phyloP scores from a whole-genome alignment of 2,113 vertebrate species.

The Todiramphus chloris region DNA sequence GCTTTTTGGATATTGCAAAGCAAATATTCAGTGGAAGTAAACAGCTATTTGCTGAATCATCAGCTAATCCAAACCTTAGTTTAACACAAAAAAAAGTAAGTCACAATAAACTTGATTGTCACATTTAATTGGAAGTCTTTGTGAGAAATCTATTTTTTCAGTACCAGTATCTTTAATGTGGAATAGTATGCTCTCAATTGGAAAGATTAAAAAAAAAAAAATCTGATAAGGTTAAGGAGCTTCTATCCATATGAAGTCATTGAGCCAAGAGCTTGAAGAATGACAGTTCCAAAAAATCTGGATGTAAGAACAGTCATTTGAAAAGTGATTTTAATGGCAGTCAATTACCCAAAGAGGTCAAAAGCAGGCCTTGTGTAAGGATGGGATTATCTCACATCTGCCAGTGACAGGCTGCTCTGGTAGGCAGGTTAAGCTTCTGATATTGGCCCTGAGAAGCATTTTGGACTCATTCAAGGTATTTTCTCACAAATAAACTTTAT shows the following conservation, averaged over 20 bases:
- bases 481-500: neutral
- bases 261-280: neutral
- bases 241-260: neutral
- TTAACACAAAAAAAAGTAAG: neutral
- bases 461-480: neutral
- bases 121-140: neutral
- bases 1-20: neutral
- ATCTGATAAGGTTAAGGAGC: neutral
- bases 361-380: neutral
- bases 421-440: neutral
- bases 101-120: neutral
- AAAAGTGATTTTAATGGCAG: neutral
- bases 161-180: neutral
- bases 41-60: neutral
- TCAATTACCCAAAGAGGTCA: neutral
- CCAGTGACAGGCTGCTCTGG: neutral
- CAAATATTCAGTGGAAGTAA: neutral
- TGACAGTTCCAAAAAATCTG: neutral
- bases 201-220: neutral
- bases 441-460: neutral
- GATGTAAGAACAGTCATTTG: neutral
- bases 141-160: neutral
- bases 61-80: neutral
- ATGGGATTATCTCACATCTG: slow-evolving; percentile 13
- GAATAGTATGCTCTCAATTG: neutral